Conservation (phyloP, 2,797 vertebrate species). For the Leptodactylus fallax region DNA sequence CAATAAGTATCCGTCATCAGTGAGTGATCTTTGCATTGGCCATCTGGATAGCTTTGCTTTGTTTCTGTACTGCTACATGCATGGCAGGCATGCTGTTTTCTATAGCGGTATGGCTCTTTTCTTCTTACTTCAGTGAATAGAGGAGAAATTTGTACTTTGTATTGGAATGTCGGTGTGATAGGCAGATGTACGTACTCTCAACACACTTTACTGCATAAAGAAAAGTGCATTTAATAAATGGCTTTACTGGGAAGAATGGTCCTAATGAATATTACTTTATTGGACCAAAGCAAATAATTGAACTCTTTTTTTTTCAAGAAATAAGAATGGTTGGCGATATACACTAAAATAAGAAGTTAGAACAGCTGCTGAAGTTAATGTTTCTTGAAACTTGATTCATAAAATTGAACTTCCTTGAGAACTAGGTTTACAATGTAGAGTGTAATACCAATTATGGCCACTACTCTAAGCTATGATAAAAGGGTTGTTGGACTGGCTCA, state of each 20-base stretch:
- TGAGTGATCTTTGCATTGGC: neutral
- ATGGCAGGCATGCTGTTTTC: constrained; percentile 26
- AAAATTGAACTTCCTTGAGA: too few species aligned
- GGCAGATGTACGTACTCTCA: neutral
- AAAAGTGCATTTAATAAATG: neutral
- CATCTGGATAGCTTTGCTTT: constrained; percentile 38
- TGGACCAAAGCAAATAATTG: neutral
- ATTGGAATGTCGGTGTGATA: neutral
- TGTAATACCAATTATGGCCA: too few species aligned
- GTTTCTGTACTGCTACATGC: constrained; percentile 4
- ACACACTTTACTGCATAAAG: neutral
- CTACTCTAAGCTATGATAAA: too few species aligned
- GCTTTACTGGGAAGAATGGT: neutral
- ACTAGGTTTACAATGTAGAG: too few species aligned
- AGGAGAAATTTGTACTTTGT: constrained; percentile 41
- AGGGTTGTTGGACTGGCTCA: too few species aligned
- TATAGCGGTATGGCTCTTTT: neutral
- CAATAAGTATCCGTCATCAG: neutral
- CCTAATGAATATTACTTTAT: neutral
- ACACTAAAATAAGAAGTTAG: too few species aligned
- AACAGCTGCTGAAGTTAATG: too few species aligned
- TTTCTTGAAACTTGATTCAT: too few species aligned
- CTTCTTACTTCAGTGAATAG: neutral
- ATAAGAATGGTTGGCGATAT: neutral
- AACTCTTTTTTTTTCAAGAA: neutral